These are phyloP conservation scores for Zaprionus camerounensis DNA, from an alignment of 1,140 invertebrate genomes.

Conservation along the genomic window DNA sequence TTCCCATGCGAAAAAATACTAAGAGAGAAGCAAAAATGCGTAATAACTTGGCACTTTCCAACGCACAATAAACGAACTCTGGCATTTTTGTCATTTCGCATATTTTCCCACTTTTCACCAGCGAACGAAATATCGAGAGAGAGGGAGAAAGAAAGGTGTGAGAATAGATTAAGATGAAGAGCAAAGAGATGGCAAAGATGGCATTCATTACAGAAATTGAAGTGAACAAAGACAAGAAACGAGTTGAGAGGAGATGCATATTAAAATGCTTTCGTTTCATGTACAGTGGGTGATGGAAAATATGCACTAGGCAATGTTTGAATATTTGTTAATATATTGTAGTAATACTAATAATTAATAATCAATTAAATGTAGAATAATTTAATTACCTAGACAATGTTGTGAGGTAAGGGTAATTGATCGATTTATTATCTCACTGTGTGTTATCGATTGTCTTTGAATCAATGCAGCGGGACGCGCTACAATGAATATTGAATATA, in stretches of 20 bases:
- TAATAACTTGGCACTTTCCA: background rate
- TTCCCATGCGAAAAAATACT: slow-evolving; percentile 54
- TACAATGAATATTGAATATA: background rate
- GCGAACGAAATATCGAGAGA: background rate
- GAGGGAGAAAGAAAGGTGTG: background rate
- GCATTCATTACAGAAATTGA: slow-evolving; percentile 65
- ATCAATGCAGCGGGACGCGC: too few relatives aligned
- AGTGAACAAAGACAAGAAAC: slow-evolving; percentile 60
- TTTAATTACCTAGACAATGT: too few relatives aligned
- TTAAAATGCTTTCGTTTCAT: slow-evolving; percentile 75
- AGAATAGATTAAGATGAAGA: slow-evolving; percentile 21
- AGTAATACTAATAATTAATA: background rate
- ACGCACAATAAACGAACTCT: background rate
- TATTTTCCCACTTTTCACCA: background rate
- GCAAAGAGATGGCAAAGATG: slow-evolving; percentile 21
- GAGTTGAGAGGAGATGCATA: slow-evolving; percentile 40
- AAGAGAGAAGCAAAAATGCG: background rate
- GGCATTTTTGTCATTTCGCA: background rate
- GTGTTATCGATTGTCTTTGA: too few relatives aligned
- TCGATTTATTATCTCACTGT: too few relatives aligned
- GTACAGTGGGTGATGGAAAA: background rate
- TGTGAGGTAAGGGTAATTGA: too few relatives aligned
- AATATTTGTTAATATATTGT: background rate
- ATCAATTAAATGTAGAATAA: too few relatives aligned
- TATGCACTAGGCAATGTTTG: background rate